Evolutionary conservation across 2,888 invertebrate genomes (phyloP), one percentile per base, ranked within the genome.

Genomic region (Linyphia triangularis): DNA sequence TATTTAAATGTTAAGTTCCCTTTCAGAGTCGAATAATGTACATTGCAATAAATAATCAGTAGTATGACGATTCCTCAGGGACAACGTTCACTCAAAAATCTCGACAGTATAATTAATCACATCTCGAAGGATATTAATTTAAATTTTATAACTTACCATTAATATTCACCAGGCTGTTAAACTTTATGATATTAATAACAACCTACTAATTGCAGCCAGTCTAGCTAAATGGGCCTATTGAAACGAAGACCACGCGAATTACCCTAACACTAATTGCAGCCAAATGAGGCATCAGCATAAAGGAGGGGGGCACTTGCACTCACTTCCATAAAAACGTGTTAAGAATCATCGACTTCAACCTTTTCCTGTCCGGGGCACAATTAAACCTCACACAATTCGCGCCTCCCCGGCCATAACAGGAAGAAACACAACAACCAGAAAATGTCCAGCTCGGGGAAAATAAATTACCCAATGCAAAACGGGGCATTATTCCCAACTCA

Each of bases 391-490:
- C 40, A 19, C 51, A 10, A 67, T 75, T 75, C 75, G 24, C 84
- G 57, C 84, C 75, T 75, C 37, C 57, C 28, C 26, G 19, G 63
- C 13, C 28, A 28, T n/a, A 51, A 65, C 73, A 73, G 72, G 83
- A 83, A 83, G 40, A 59, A 37, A 72, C 28, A 9, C 63, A 63
- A 79, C 79, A 79, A 79, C 43, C 51, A 10, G 19, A 67, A 67
- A 67, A 13, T 26, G 24, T 24, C 82, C 82, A 9, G 33, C 19
- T n/a, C n/a, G n/a, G n/a, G 70, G 72, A 63, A 83, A 83, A 83
- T 63, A 83, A 83, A 83, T 83, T 83, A 83, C 65, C 65, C 73
- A 2, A 83, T 83, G 73, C 57, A 83, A 73, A 73, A 37, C 10
- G 43, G 73, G 33, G 65, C 72, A 83, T 84, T 75, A 84, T 40